Percentiles rank a stretch among this genome's conserved stretches.
phyloP scores from a whole-genome alignment of 2,888 invertebrate species.

The Drosophila mettleri region DNA sequence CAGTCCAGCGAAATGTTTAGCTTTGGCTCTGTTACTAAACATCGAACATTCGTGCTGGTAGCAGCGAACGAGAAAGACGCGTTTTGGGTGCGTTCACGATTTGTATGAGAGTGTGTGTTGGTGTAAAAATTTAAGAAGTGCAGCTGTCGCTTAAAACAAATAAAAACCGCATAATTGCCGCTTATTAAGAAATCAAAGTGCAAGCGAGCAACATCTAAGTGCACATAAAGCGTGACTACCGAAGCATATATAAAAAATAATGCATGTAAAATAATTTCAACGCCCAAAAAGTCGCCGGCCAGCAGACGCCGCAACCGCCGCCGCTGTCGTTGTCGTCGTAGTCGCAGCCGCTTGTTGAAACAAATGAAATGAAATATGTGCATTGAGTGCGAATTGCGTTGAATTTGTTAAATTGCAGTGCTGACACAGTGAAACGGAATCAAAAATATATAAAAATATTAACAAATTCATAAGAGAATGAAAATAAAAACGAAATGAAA shows the following conservation, averaged over 20 bases:
- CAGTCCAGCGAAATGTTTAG: slow-evolving; percentile 37
- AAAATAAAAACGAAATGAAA: slow-evolving; percentile 57
- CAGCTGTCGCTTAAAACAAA: slow-evolving; percentile 75
- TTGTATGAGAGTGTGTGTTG: slow-evolving; percentile 46
- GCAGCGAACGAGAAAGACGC: slow-evolving; percentile 66
- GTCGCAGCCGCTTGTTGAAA: slow-evolving; percentile 50
- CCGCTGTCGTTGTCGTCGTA: slow-evolving; percentile 21
- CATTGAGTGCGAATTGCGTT: slow-evolving; percentile 48
- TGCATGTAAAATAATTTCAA: slow-evolving; percentile 59
- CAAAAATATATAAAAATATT: slow-evolving; percentile 51
- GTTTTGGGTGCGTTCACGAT: slow-evolving; percentile 57
- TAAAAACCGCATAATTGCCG: slow-evolving; percentile 52
- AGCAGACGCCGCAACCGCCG: slow-evolving; percentile 38
- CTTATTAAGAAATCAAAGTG: slow-evolving; percentile 34
- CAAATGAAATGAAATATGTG: slow-evolving; percentile 64
- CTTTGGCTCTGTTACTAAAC: slow-evolving; percentile 13
- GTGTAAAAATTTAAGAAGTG: slow-evolving; percentile 57
- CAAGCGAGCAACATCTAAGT: slow-evolving; percentile 32
- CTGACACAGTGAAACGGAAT: slow-evolving; percentile 62
- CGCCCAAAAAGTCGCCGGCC: slow-evolving; percentile 78
- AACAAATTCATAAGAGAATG: slow-evolving; percentile 49
- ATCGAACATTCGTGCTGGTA: slow-evolving; percentile 60
- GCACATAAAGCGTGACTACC: slow-evolving; percentile 15
- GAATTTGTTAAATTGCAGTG: slow-evolving; percentile 57
- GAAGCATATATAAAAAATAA: slow-evolving; percentile 27